A percentile compares a stretch with the other conserved stretches of the same genome.
These are phyloP conservation scores for Nomada fabriciana DNA, from an alignment of 2,888 invertebrate genomes.

Conservation along the genomic window DNA sequence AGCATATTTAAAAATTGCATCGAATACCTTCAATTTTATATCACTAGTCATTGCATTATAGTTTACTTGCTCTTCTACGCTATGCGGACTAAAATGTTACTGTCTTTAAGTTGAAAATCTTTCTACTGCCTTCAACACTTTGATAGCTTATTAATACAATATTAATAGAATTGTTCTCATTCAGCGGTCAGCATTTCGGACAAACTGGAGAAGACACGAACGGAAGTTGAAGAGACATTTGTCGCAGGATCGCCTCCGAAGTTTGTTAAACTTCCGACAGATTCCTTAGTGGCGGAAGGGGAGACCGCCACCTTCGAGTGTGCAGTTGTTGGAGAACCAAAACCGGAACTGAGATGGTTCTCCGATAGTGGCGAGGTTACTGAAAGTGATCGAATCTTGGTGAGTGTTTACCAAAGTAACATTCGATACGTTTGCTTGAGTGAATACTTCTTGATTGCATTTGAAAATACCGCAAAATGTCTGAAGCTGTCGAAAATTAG, in stretches of 20 bases:
- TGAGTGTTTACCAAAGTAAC: slow-evolving; percentile 69
- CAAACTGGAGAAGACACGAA: slow-evolving; percentile 29
- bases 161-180: background rate
- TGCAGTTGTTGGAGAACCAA: slow-evolving; percentile 88
- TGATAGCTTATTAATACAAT: background rate
- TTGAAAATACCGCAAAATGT: background rate
- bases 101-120: too few relatives aligned
- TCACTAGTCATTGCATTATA: too few relatives aligned
- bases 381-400: slow-evolving; percentile 87
- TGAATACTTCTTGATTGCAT: background rate
- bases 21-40: too few relatives aligned
- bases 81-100: too few relatives aligned
- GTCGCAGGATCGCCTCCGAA: slow-evolving; percentile 86
- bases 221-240: slow-evolving; percentile 45
- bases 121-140: too few relatives aligned
- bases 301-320: slow-evolving; percentile 90
- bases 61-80: too few relatives aligned
- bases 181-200: slow-evolving; percentile 66
- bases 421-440: background rate
- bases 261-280: slow-evolving; percentile 89
- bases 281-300: slow-evolving; percentile 90
- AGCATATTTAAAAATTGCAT: too few relatives aligned
- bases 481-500: background rate
- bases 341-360: slow-evolving; percentile 89
- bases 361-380: slow-evolving; percentile 88